Evolutionary conservation across 2,113 vertebrate genomes (phyloP), one percentile per base, ranked within the genome.

Genomic region (Struthio camelus): DNA sequence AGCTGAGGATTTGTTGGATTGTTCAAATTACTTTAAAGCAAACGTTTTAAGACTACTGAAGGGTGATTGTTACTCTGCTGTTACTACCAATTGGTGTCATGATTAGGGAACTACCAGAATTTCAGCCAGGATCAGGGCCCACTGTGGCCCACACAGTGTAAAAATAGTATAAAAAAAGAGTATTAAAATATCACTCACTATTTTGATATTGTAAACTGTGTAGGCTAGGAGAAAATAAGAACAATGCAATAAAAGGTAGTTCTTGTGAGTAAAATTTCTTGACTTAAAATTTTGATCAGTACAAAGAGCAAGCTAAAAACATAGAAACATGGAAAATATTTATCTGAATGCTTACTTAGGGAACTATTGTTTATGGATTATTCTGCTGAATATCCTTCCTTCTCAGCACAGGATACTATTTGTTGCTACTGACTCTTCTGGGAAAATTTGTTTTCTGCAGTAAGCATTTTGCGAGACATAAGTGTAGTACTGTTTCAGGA

Each of bases 381-480:
- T 85, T 93, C 25, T 48, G 12, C 7, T 79, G 7, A 79, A 56
- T 50, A 28, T 17, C 20, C 25, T 89, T 90, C 22, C 34, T 79
- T 92, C 66, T 90, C 38, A 64, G 38, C 30, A 67, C 19, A 87
- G 34, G 23, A 71, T 76, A 53, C 11, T 75, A 65, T 81, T 94
- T 94, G 54, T 92, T 84, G 80, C 19, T 94, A 34, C 20, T 85
- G 8, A 24, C 24, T 89, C 8, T 85, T 79, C 59, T 58, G 59
- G 92, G 34, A 76, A 93, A 36, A 76, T 24, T 50, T 85, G 38
- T 85, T 91, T 95, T 78, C 69, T 88, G 9, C n/a, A 50, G n/a
- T 54, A 75, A 1, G 2, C 2, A n/a, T 88, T 87, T 82, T 90
- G 30, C 73, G 93, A 80, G 40, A 71, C 11, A 85, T 9, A 64